Conservation (phyloP, 2,797 vertebrate species). For the Sebastes hopkinsi region DNA sequence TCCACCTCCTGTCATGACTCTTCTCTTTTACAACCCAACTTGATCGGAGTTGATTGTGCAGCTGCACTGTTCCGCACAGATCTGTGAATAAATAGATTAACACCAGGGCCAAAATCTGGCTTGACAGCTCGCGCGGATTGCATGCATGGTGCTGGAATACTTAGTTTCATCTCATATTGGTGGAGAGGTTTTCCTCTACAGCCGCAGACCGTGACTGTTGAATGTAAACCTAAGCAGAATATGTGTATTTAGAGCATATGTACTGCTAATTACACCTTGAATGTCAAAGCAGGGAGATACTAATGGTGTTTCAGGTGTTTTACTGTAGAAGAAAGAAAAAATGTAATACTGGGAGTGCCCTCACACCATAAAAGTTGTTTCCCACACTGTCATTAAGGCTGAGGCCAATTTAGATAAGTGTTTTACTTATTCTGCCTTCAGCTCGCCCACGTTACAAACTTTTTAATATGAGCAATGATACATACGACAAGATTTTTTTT, state of each 20-base stretch:
- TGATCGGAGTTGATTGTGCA: slow-evolving; percentile 76
- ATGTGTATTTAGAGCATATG: not conserved
- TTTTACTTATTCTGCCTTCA: not conserved
- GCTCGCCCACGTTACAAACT: not conserved
- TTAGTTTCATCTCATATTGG: slow-evolving; percentile 26
- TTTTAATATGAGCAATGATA: not conserved
- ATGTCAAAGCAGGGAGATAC: not conserved
- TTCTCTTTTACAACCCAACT: slow-evolving; percentile 57
- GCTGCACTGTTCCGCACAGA: slow-evolving; percentile 60
- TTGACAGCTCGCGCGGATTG: slow-evolving; percentile 41
- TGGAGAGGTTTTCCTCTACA: slow-evolving; percentile 21
- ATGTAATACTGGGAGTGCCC: not conserved
- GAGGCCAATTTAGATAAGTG: not conserved
- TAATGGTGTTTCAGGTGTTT: not conserved
- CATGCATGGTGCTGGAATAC: slow-evolving; percentile 13
- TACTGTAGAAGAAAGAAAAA: not conserved
- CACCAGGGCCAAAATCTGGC: slow-evolving; percentile 44
- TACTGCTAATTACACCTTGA: not conserved
- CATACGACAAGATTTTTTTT: not conserved
- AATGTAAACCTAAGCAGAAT: not conserved
- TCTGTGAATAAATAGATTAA: slow-evolving; percentile 76
- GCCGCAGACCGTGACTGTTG: not conserved
- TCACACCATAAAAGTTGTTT: not conserved
- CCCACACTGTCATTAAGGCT: not conserved
- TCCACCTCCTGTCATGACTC: slow-evolving; percentile 63